Evolutionary conservation across 1,140 invertebrate species (phyloP).

Genomic region (Sinella curviseta): DNA sequence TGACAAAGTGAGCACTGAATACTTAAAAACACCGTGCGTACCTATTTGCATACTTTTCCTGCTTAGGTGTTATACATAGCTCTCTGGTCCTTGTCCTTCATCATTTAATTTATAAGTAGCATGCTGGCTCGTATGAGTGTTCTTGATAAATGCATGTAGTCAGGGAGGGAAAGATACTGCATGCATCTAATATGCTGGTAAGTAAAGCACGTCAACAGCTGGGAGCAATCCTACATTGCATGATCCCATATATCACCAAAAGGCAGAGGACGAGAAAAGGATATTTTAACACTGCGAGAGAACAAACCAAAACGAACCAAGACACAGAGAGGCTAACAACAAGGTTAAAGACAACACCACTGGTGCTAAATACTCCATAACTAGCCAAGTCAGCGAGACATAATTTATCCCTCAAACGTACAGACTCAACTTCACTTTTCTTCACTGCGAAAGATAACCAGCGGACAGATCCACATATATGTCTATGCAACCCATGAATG

Average conservation of each 20-base stretch:
- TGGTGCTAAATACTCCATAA: slow-evolving; percentile 8
- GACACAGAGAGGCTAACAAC: background rate
- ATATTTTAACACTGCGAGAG: too few species aligned
- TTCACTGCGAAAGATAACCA: too few species aligned
- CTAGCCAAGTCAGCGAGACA: slow-evolving; percentile 16
- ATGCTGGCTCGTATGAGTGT: background rate
- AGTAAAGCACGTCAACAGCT: background rate
- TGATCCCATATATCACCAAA: background rate
- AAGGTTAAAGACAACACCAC: background rate
- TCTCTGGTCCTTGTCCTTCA: too few species aligned
- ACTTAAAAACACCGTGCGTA: background rate
- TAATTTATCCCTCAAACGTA: slow-evolving; percentile 8
- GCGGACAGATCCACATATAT: too few species aligned
- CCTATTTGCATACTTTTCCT: background rate
- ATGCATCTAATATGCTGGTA: too few species aligned
- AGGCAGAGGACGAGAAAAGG: too few species aligned
- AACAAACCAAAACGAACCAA: too few species aligned
- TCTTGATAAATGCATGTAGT: background rate
- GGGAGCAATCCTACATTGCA: background rate
- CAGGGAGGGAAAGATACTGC: too few species aligned
- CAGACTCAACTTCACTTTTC: background rate
- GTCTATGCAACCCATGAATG: too few species aligned
- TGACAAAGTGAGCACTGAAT: slow-evolving; percentile 14
- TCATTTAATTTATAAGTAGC: too few species aligned
- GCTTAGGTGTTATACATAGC: too few species aligned